phyloP scores from a whole-genome alignment of 2,888 invertebrate species.

The Bibio marci region DNA sequence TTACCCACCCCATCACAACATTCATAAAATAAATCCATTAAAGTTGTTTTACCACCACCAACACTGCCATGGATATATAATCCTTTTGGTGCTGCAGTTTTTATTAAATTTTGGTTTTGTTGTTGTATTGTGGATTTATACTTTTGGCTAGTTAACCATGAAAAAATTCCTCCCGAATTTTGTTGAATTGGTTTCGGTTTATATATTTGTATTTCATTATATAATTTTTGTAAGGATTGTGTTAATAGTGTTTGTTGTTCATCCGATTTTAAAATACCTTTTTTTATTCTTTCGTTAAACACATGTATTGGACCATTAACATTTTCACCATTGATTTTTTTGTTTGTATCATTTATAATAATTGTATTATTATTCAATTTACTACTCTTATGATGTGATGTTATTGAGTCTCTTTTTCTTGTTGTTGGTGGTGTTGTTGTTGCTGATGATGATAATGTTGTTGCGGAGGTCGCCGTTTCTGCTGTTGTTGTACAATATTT shows the following conservation, averaged over 20 bases:
- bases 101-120: constrained; percentile 12
- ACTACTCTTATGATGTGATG: no score
- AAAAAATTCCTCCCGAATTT: constrained; percentile 24
- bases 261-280: constrained; percentile 46
- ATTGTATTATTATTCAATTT: no score
- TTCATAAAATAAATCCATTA: constrained; percentile 95
- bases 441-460: no score
- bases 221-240: constrained; percentile 49
- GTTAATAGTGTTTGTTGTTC: constrained; percentile 54
- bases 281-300: constrained; percentile 39
- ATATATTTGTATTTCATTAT: constrained; percentile 43
- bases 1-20: constrained; percentile 36
- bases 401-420: no score
- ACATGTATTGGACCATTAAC: constrained; percentile 32
- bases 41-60: constrained; percentile 95
- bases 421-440: no score
- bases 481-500: no score
- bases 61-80: constrained; percentile 82
- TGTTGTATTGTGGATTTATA: constrained; percentile 18
- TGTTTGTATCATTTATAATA: no score
- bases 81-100: constrained; percentile 46
- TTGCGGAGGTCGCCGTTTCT: no score
- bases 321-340: no score
- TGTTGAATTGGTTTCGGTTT: constrained; percentile 26
- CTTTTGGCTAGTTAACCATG: constrained; percentile 19